Conservation (phyloP, 2,113 vertebrate species). For the Electrona antarctica region DNA sequence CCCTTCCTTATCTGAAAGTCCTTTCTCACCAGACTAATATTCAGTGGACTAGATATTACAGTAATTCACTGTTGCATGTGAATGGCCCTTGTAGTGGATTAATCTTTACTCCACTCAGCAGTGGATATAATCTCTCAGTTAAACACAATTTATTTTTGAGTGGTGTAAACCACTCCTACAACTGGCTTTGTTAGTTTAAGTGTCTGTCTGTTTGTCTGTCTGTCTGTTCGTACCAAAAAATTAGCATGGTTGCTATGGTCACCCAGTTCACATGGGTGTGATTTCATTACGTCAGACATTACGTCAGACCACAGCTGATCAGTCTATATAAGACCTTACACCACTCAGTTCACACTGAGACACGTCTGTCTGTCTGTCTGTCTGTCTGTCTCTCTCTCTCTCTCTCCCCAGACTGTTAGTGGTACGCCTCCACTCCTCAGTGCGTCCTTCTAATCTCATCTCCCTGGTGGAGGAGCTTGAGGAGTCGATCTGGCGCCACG, state of each 20-base stretch:
- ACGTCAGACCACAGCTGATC: too few relatives aligned
- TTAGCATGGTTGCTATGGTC: too few relatives aligned
- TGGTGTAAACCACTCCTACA: too few relatives aligned
- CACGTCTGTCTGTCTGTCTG: not conserved
- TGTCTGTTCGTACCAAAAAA: not conserved
- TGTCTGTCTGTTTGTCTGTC: not conserved
- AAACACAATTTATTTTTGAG: slow-evolving; percentile 6
- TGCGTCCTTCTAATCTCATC: slow-evolving; percentile 68
- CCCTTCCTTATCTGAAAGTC: slow-evolving; percentile 30
- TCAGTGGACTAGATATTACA: slow-evolving; percentile 15
- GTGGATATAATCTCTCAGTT: slow-evolving; percentile 29
- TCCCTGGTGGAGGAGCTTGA: slow-evolving; percentile 82
- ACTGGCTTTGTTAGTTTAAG: too few relatives aligned
- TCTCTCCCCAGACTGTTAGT: slow-evolving; percentile 79
- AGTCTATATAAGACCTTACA: too few relatives aligned
- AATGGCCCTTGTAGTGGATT: slow-evolving; percentile 31
- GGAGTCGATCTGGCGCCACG: slow-evolving; percentile 67
- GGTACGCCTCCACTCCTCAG: slow-evolving; percentile 73
- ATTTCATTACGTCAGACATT: too few relatives aligned
- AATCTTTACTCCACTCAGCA: slow-evolving; percentile 10
- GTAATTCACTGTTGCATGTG: slow-evolving; percentile 16
- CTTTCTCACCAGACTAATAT: not conserved
- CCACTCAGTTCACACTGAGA: too few relatives aligned
- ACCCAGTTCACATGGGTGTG: too few relatives aligned
- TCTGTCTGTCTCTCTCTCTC: not conserved